Evolutionary conservation across 2,888 invertebrate genomes (phyloP).

Genomic region (Amiota mariae): DNA sequence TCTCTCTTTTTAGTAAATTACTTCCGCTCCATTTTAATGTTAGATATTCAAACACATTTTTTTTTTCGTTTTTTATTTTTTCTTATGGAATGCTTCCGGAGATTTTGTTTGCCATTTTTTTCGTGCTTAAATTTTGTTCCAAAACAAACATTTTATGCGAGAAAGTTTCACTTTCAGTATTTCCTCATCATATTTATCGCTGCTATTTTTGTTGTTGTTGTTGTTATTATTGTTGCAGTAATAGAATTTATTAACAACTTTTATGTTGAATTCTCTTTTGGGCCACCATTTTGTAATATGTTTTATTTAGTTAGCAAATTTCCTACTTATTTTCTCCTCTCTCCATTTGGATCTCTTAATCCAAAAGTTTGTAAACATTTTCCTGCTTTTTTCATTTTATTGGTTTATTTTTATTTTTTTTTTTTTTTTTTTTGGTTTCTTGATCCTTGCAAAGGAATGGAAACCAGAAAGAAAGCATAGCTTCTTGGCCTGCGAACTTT

Average conservation of each 20-base stretch:
- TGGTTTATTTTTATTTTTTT: background rate
- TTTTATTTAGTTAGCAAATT: background rate
- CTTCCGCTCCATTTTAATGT: constrained; percentile 25
- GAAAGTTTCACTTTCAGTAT: constrained; percentile 13
- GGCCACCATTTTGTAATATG: constrained; percentile 18
- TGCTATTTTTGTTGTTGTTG: too few relatives aligned
- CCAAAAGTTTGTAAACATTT: constrained; percentile 11
- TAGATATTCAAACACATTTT: too few relatives aligned
- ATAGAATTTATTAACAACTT: constrained; percentile 17
- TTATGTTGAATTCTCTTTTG: constrained; percentile 15
- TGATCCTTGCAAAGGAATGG: too few relatives aligned
- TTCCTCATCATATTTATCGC: background rate
- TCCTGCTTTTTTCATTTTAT: background rate
- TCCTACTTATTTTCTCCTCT: background rate
- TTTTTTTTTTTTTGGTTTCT: too few relatives aligned
- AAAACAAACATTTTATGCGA: background rate
- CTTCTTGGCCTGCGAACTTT: background rate
- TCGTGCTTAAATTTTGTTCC: too few relatives aligned
- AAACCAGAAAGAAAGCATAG: too few relatives aligned
- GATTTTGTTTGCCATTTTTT: background rate
- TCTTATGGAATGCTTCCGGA: background rate
- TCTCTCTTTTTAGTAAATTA: background rate
- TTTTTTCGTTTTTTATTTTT: background rate
- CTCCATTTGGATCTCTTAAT: too few relatives aligned
- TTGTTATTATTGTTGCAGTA: background rate